phyloP scores from a whole-genome alignment of 2,113 vertebrate species.

The Acrocephalus arundinaceus region DNA sequence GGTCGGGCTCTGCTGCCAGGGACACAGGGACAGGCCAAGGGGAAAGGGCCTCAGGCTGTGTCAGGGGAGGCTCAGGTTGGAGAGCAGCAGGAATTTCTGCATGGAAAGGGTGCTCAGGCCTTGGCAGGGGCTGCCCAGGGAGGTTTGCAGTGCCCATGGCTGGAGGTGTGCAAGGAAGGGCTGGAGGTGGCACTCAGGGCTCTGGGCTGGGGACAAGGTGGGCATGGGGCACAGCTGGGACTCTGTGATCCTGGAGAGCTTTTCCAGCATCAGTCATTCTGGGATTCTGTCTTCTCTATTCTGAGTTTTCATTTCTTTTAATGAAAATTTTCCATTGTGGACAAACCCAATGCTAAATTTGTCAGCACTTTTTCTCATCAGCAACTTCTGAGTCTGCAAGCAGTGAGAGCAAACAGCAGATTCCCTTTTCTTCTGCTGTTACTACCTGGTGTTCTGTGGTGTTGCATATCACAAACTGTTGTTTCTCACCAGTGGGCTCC shows the following conservation, averaged over 20 bases:
- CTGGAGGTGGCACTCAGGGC: neutral
- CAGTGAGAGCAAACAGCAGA: neutral
- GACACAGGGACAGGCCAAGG: neutral
- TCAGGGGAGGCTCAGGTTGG: neutral
- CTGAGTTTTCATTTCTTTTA: neutral
- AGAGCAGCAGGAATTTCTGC: neutral
- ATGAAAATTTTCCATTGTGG: neutral
- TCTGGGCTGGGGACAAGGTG: neutral
- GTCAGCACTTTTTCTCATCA: neutral
- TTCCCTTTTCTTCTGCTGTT: neutral
- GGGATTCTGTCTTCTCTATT: neutral
- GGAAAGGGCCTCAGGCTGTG: neutral
- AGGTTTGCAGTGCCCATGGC: neutral
- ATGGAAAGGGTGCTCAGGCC: neutral
- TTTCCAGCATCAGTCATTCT: accelerated
- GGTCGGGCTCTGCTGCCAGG: neutral
- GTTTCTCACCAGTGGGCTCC: neutral
- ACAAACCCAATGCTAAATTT: neutral
- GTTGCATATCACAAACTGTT: neutral
- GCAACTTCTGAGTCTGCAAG: neutral
- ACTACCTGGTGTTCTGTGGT: neutral
- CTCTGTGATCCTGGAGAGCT: accelerated
- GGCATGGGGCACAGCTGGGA: accelerated
- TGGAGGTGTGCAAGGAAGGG: neutral
- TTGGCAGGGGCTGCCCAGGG: neutral